phyloP scores from a whole-genome alignment of 2,888 invertebrate species.

The Dysmachus trigonus region DNA sequence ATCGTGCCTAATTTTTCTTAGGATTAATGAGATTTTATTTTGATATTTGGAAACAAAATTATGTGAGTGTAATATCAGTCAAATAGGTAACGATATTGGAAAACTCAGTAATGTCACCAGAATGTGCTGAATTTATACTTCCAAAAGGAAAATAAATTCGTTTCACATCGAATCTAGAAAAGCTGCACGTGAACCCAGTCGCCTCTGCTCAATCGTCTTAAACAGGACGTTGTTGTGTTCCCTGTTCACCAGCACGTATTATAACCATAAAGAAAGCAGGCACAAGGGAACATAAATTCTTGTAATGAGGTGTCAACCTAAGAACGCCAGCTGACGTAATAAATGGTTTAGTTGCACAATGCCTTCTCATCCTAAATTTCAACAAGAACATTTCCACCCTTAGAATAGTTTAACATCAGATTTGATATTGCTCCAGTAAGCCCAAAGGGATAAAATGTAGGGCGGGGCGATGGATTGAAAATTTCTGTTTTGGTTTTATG shows the following conservation, averaged over 20 bases:
- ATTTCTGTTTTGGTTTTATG: too few species aligned
- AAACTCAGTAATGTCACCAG: too few species aligned
- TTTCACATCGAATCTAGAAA: neutral
- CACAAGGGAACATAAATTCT: conserved; percentile 43
- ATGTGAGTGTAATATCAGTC: too few species aligned
- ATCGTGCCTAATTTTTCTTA: too few species aligned
- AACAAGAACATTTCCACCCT: neutral
- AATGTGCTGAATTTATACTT: too few species aligned
- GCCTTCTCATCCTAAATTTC: neutral
- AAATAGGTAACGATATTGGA: too few species aligned
- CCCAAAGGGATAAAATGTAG: too few species aligned
- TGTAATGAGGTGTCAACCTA: conserved; percentile 48
- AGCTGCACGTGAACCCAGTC: neutral
- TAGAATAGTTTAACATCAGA: too few species aligned
- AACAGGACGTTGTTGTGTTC: neutral
- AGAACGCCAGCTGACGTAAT: conserved; percentile 46
- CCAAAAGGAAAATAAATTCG: neutral
- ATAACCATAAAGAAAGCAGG: conserved; percentile 48
- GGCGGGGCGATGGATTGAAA: too few species aligned
- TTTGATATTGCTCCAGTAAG: too few species aligned
- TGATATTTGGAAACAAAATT: too few species aligned
- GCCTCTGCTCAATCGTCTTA: neutral
- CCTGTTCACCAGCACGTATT: conserved; percentile 28
- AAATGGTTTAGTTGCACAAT: conserved; percentile 37
- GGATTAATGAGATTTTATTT: too few species aligned